A percentile compares a stretch with the other conserved stretches of the same genome.
These are phyloP conservation scores for Beroe forskalii DNA, from an alignment of 37 sponge, comb jelly and placozoan species.

Conservation along the genomic window DNA sequence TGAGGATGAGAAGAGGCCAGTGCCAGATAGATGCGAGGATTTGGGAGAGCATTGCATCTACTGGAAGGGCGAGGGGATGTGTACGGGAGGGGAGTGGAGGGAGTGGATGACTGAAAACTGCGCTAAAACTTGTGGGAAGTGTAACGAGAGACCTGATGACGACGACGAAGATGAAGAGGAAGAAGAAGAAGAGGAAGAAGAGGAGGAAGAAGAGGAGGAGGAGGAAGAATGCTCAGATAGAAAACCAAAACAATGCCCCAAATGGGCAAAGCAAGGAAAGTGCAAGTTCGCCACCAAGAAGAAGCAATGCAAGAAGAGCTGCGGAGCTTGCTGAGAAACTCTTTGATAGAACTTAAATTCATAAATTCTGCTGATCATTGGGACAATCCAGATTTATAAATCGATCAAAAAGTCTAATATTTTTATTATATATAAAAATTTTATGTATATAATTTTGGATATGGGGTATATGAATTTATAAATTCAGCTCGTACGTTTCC, in stretches of 20 bases:
- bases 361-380: no score
- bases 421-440: no score
- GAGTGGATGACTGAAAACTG: slow-evolving; percentile 33
- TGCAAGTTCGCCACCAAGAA: not conserved
- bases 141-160: not conserved
- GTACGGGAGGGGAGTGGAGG: not conserved
- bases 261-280: not conserved
- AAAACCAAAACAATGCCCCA: not conserved
- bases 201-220: not conserved
- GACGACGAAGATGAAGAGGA: slow-evolving; percentile 12
- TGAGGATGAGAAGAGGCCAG: not conserved
- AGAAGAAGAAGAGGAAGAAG: not conserved
- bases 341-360: no score
- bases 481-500: no score
- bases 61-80: not conserved
- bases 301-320: not conserved
- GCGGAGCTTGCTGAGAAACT: not conserved
- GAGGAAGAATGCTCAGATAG: not conserved
- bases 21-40: not conserved
- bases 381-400: no score
- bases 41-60: not conserved
- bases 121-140: not conserved
- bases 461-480: no score
- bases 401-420: no score
- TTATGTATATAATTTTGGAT: no score